A percentile compares a stretch with the other conserved stretches of the same genome.
Conservation (phyloP, 1,140 invertebrate genomes). For the Nasonia longicornis region DNA sequence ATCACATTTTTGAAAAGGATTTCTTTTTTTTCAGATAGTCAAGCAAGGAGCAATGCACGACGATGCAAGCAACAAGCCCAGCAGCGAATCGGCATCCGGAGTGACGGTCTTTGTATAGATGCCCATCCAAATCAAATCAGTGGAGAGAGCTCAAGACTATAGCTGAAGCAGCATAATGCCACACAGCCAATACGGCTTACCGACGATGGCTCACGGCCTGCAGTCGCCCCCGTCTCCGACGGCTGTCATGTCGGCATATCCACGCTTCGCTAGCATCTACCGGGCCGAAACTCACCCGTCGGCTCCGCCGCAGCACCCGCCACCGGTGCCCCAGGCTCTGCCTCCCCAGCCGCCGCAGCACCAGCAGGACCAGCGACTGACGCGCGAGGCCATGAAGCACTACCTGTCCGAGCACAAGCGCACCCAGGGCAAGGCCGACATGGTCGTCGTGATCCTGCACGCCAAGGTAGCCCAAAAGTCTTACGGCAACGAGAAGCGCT, state of each 20-base stretch:
- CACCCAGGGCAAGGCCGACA: constrained; percentile 72
- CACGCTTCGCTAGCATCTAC: constrained; percentile 74
- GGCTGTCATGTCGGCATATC: constrained; percentile 73
- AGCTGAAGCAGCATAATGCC: constrained; percentile 72
- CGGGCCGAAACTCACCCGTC: constrained; percentile 77
- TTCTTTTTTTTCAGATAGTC: constrained; percentile 10
- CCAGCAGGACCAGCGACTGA: constrained; percentile 80
- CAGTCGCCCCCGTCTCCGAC: constrained; percentile 84
- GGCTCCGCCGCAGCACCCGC: constrained; percentile 69
- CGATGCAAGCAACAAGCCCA: constrained; percentile 2
- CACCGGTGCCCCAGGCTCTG: constrained; percentile 75
- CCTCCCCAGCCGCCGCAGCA: constrained; percentile 75
- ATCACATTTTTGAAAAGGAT: neutral
- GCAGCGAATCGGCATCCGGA: constrained; percentile 2
- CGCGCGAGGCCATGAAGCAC: constrained; percentile 94
- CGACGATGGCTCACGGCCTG: constrained; percentile 77
- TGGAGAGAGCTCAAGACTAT: constrained; percentile 2
- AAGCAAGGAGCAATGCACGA: constrained; percentile 1
- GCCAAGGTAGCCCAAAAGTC: constrained; percentile 99
- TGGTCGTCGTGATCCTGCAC: constrained; percentile 97
- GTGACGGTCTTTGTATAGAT: constrained; percentile 1
- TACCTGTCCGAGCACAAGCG: constrained; percentile 90
- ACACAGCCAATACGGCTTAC: constrained; percentile 78
- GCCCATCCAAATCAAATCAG: neutral
- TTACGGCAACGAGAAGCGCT: constrained; percentile 99